phyloP scores from a whole-genome alignment of 53 echinoderm and acorn worm species.

The Mesocentrotus franciscanus region DNA sequence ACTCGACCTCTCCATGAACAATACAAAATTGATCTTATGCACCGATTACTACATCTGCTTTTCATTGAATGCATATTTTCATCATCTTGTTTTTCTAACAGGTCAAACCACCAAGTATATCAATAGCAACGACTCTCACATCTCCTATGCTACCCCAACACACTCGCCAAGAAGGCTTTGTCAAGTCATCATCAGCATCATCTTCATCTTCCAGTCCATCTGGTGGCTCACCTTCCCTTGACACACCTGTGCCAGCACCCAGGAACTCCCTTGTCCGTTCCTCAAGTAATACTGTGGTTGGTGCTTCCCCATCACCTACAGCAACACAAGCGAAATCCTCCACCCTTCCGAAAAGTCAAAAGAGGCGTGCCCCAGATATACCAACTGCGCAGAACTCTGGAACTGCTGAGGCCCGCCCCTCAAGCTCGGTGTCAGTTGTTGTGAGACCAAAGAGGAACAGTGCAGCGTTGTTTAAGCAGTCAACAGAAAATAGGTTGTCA shows the following conservation, averaged over 20 bases:
- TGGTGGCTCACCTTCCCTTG: slow-evolving; percentile 8
- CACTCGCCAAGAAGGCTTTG: neutral
- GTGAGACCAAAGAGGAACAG: slow-evolving; percentile 54
- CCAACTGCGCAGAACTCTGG: neutral
- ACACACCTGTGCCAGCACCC: slow-evolving; percentile 42
- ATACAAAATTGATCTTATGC: too few relatives aligned
- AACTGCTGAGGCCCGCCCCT: neutral
- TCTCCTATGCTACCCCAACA: slow-evolving; percentile 48
- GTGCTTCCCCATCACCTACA: slow-evolving; percentile 1
- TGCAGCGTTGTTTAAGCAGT: neutral
- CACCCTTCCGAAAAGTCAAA: slow-evolving; percentile 32
- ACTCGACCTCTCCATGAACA: too few relatives aligned
- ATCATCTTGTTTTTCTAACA: neutral
- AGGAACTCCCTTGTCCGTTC: slow-evolving; percentile 56
- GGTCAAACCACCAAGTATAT: slow-evolving; percentile 46
- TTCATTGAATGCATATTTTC: neutral
- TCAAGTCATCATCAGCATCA: neutral
- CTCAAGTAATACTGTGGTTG: slow-evolving; percentile 23
- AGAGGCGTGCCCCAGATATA: slow-evolving; percentile 59
- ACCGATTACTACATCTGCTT: neutral
- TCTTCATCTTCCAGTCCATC: neutral
- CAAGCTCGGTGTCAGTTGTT: neutral
- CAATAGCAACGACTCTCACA: slow-evolving; percentile 44
- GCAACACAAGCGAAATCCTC: slow-evolving; percentile 21
- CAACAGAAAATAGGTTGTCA: slow-evolving; percentile 29